Evolutionary conservation across 1,140 invertebrate genomes (phyloP).

Genomic region (Solenopsis invicta): DNA sequence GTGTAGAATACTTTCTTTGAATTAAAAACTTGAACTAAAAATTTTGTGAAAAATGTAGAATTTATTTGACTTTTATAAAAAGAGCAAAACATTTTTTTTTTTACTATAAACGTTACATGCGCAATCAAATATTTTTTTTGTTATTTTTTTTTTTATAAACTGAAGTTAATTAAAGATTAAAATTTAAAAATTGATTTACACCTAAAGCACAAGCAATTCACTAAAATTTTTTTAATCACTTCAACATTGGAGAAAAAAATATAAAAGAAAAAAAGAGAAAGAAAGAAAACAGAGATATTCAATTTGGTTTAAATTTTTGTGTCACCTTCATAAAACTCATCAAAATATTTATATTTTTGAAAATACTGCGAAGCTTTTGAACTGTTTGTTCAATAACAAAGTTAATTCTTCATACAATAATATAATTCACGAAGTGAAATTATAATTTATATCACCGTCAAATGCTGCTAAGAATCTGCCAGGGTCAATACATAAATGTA

Average conservation of each 20-base stretch:
- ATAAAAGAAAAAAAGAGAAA: neutral
- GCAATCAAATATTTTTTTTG: neutral
- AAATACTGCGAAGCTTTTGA: neutral
- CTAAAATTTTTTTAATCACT: neutral
- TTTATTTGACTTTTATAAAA: neutral
- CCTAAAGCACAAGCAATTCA: neutral
- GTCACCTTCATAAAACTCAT: neutral
- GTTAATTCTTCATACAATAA: slow-evolving; percentile 20
- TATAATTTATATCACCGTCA: slow-evolving; percentile 29
- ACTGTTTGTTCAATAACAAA: neutral
- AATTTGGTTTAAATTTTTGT: neutral
- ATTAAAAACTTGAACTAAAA: neutral
- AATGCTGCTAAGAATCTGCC: slow-evolving; percentile 23
- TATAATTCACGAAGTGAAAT: slow-evolving; percentile 10
- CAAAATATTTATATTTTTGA: slow-evolving; percentile 8
- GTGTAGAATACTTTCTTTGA: neutral
- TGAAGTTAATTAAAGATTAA: slow-evolving; percentile 16
- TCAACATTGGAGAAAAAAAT: neutral
- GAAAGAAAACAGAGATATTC: neutral
- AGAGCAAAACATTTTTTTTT: neutral
- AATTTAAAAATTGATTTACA: slow-evolving; percentile 12
- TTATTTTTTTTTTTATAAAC: neutral
- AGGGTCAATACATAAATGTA: slow-evolving; percentile 46
- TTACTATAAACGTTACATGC: neutral
- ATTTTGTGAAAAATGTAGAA: neutral